Percentiles rank a stretch among this genome's conserved stretches.
phyloP scores from a whole-genome alignment of 2,797 vertebrate genomes.

The Amblyopsis hoosieri region DNA sequence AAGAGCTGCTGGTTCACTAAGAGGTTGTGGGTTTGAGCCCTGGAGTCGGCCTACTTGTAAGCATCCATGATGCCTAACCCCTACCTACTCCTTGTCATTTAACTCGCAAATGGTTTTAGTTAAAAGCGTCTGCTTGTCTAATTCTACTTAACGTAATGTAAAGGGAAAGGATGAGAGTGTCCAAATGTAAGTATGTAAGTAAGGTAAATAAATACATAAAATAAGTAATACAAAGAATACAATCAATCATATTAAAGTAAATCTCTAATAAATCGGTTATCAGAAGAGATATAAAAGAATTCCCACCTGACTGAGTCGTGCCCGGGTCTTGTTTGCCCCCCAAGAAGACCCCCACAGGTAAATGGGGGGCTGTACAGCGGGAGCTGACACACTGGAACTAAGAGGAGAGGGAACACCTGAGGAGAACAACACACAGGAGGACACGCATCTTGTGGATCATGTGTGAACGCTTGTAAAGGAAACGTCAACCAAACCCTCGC shows the following conservation, averaged over 20 bases:
- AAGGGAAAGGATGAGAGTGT: neutral
- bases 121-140: neutral
- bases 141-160: neutral
- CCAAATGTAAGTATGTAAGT: neutral
- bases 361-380: slow-evolving; percentile 60
- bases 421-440: slow-evolving; percentile 10
- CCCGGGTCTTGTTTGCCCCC: slow-evolving; percentile 54
- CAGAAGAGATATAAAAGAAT: neutral
- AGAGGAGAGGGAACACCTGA: slow-evolving; percentile 64
- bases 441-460: neutral
- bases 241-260: neutral
- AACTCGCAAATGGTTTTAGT: no score
- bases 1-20: no score
- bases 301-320: slow-evolving; percentile 71
- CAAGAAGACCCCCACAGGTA: slow-evolving; percentile 60
- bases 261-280: neutral
- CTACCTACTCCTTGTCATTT: no score
- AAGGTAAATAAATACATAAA: neutral
- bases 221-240: no score
- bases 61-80: no score
- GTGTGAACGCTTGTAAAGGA: no score
- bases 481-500: no score
- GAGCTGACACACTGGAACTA: slow-evolving; percentile 46
- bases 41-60: no score
- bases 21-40: no score